Percentiles rank a stretch among this genome's conserved stretches.
These are phyloP conservation scores for Mixornis gularis DNA, from an alignment of 2,113 vertebrate species.

Conservation along the genomic window DNA sequence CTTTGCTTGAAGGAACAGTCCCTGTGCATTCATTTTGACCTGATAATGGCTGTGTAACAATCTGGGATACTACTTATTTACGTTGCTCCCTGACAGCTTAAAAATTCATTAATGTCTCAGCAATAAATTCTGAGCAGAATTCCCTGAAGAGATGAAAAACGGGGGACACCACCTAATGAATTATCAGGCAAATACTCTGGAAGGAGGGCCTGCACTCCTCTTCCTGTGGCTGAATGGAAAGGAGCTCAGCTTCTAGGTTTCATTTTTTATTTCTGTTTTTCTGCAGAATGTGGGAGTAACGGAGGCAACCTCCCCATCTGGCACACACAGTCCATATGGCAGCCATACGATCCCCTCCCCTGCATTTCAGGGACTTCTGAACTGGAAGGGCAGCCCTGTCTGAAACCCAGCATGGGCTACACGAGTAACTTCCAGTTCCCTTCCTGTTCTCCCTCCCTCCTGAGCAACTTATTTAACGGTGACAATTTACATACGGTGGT, in stretches of 20 bases:
- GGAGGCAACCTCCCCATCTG: neutral
- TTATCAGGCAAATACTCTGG: neutral
- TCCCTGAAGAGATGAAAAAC: conserved; percentile 22
- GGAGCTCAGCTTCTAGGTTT: rapidly evolving
- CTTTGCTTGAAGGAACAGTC: conserved; percentile 55
- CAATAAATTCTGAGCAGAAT: conserved; percentile 52
- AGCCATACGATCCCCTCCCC: neutral
- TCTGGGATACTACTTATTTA: conserved; percentile 61
- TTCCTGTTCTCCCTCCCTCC: conserved; percentile 15
- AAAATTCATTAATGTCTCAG: conserved; percentile 68
- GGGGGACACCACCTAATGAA: conserved; percentile 48
- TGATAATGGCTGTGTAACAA: conserved; percentile 52
- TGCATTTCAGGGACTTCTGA: neutral
- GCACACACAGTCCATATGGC: neutral
- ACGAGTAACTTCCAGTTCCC: conserved; percentile 42
- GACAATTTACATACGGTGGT: conserved; percentile 64
- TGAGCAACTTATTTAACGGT: conserved; percentile 32
- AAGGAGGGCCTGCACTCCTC: neutral
- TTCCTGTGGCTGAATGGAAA: neutral
- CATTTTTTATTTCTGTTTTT: neutral
- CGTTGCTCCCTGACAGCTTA: conserved; percentile 62
- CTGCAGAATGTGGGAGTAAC: neutral
- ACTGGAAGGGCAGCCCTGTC: conserved; percentile 36
- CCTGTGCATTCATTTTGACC: conserved; percentile 51
- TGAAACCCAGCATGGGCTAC: conserved; percentile 40